Percentiles rank a stretch among this genome's conserved stretches.
Evolutionary conservation across 2,797 vertebrate species (phyloP).

Genomic region (Poeciliopsis presidionis): DNA sequence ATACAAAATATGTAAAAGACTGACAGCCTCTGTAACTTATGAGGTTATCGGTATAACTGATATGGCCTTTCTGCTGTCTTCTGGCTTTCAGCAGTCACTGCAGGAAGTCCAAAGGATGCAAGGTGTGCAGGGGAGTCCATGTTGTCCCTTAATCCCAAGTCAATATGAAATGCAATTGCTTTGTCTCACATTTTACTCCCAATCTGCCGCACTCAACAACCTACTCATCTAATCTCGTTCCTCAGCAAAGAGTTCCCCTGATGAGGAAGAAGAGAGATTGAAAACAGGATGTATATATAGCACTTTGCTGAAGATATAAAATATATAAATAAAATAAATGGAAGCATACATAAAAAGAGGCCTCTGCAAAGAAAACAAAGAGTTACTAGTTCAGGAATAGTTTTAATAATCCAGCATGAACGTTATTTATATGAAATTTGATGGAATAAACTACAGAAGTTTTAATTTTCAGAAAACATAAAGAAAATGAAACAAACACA

Average conservation of each 20-base stretch:
- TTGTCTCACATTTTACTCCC: slow-evolving; percentile 81
- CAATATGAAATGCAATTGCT: slow-evolving; percentile 86
- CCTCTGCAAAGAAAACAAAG: slow-evolving; percentile 4
- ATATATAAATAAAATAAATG: slow-evolving; percentile 20
- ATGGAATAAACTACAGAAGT: neutral
- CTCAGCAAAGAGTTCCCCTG: slow-evolving; percentile 63
- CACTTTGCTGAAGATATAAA: slow-evolving; percentile 3
- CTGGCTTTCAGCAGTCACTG: slow-evolving; percentile 45
- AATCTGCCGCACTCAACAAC: slow-evolving; percentile 71
- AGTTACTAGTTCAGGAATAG: neutral
- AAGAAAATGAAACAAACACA: neutral
- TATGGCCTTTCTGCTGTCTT: slow-evolving; percentile 55
- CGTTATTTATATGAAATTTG: neutral
- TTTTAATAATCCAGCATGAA: neutral
- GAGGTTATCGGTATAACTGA: slow-evolving; percentile 41
- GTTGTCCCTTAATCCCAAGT: slow-evolving; percentile 84
- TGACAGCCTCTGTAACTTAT: slow-evolving; percentile 36
- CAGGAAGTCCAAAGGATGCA: slow-evolving; percentile 54
- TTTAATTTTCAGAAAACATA: neutral
- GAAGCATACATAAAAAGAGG: neutral
- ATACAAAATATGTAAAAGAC: slow-evolving; percentile 8
- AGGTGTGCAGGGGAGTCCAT: slow-evolving; percentile 51
- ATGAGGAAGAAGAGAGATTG: slow-evolving; percentile 47
- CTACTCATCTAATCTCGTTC: slow-evolving; percentile 74
- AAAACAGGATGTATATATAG: slow-evolving; percentile 28